Base-by-base conservation (phyloP, 53 echinoderm and acorn worm species). In the Apostichopus leukothele region DNA sequence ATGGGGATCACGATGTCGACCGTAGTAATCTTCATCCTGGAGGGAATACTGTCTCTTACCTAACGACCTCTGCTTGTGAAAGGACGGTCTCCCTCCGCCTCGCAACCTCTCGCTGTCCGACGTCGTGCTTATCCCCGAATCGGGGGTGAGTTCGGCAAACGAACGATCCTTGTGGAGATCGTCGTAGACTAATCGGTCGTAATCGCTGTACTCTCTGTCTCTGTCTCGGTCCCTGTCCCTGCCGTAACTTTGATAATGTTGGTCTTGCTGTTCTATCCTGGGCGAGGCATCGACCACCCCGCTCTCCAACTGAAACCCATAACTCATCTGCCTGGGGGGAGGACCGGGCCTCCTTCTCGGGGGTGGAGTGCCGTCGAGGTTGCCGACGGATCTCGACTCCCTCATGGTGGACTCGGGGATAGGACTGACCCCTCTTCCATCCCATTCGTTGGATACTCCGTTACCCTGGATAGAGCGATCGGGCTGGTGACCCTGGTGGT, bases 51-150 rank as follows among this genome's bases (percentile, higher is more conserved):
- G 95, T 13, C 95, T 52, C 91, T 92, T 88, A 89, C 89, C 39
- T 84, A 87, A 50, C 87, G 89, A 25, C 63, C 91, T 54, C 88
- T 83, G 91, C 90, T 90, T 89, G 18, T 91, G 86, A 73, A 92
- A 89, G 51, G 94, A 87, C 18, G 89, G 51, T 55, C 78, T 83
- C 55, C 83, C 89, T 50, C 83, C 71, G 8, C 89, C 92, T 7
- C 95, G 92, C 18, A 93, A 88, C 51, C 96, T 77, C 73, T 96
- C 96, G 21, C 92, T 93, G 39, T 94, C 96, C 7, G 96, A 96
- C 6, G 96, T 93, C 4, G 99, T 99, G 78, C 99, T 99, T 74
- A 99, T 94, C 16, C 99, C 99, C n/a, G 99, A 99, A 79, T 99
- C 99, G 5, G 99, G 99, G 52, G 99, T 99, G 19, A 99, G 96